Conservation (phyloP, 2,797 vertebrate species). For the Gymnodraco acuticeps region DNA sequence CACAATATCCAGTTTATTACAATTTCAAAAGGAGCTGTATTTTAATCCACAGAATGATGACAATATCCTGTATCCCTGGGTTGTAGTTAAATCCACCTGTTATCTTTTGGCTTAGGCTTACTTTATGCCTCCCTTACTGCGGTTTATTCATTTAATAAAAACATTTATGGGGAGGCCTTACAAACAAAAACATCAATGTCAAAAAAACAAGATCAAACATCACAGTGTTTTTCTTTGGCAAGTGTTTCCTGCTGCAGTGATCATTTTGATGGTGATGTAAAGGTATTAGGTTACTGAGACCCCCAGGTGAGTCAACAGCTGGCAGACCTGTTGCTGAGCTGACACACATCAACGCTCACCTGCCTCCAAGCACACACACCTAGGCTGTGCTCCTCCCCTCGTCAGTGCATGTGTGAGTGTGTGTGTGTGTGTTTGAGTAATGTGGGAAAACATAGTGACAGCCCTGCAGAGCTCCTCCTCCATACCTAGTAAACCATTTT, state of each 20-base stretch:
- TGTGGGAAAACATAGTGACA: conserved; percentile 71
- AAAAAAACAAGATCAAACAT: neutral
- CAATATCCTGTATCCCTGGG: conserved; percentile 54
- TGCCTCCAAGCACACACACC: conserved; percentile 51
- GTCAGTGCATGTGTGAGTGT: neutral
- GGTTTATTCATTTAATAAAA: neutral
- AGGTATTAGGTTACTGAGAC: conserved; percentile 46
- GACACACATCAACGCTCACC: conserved; percentile 58
- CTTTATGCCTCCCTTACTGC: neutral
- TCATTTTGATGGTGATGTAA: conserved; percentile 15
- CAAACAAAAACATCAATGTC: neutral
- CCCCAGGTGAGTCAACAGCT: conserved; percentile 62
- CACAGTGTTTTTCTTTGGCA: neutral
- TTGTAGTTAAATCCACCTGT: conserved; percentile 38
- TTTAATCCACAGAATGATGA: conserved; percentile 44
- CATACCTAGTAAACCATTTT: conserved; percentile 57
- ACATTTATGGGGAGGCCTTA: neutral
- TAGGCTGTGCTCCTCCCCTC: conserved; percentile 46
- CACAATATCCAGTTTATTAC: conserved; percentile 32
- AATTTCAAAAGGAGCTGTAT: conserved; percentile 16
- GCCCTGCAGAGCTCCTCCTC: conserved; percentile 48
- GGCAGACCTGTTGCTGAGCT: conserved; percentile 55
- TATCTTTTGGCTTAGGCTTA: conserved; percentile 10
- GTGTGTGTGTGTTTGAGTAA: conserved; percentile 58
- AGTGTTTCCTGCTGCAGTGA: neutral